phyloP scores from a whole-genome alignment of 2,113 vertebrate species.

The Cavia porcellus region DNA sequence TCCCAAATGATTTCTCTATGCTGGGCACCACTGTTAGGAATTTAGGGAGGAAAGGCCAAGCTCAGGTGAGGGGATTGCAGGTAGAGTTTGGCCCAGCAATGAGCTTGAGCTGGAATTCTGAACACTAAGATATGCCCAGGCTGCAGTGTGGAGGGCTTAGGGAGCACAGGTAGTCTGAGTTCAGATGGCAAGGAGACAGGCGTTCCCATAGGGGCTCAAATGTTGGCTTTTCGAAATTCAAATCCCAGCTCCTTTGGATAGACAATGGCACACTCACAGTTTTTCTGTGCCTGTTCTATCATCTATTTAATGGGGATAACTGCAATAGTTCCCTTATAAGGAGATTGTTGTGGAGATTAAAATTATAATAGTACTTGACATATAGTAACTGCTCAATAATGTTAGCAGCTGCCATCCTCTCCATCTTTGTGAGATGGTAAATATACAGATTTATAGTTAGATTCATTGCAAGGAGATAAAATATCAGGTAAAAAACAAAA shows the following conservation, averaged over 20 bases:
- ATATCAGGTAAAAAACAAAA: not conserved
- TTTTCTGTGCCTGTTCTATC: not conserved
- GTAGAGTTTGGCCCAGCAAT: not conserved
- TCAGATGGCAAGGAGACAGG: not conserved
- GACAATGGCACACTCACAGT: not conserved
- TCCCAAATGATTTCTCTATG: not conserved
- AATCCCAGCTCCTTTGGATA: too few relatives aligned
- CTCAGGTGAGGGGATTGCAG: not conserved
- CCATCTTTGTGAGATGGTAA: too few relatives aligned
- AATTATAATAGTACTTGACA: not conserved
- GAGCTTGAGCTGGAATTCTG: not conserved
- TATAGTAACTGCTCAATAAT: not conserved
- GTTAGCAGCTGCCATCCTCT: not conserved
- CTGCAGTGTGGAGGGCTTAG: not conserved
- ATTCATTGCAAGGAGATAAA: not conserved
- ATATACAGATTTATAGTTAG: not conserved
- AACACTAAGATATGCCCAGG: not conserved
- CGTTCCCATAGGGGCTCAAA: fast-evolving
- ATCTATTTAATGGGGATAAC: not conserved
- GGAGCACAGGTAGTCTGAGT: not conserved
- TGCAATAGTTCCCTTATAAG: not conserved
- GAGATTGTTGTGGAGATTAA: not conserved
- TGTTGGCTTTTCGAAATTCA: not conserved
- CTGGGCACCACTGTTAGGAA: not conserved
- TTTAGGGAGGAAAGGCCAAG: not conserved